Percentiles rank a stretch among this genome's conserved stretches.
phyloP scores from a whole-genome alignment of 2,888 invertebrate genomes.

The Labia minor region DNA sequence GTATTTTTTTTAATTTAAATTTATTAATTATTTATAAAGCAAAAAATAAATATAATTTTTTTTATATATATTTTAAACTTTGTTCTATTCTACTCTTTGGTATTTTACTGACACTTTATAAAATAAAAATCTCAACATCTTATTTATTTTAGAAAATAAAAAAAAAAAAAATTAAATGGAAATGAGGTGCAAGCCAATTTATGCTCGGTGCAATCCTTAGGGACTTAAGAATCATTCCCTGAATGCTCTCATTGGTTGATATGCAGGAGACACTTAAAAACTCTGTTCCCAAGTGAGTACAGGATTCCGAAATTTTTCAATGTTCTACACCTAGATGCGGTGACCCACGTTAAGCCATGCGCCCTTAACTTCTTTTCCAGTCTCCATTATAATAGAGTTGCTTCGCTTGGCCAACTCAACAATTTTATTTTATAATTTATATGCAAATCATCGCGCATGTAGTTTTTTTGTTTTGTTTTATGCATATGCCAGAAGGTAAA shows the following conservation, averaged over 20 bases:
- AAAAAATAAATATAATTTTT: neutral
- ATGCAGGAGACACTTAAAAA: neutral
- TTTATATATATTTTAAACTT: neutral
- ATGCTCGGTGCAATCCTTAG: neutral
- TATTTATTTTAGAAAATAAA: no score
- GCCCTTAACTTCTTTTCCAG: neutral
- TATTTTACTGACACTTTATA: neutral
- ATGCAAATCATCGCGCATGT: neutral
- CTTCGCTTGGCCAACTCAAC: neutral
- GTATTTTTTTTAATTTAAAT: neutral
- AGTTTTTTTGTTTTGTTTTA: neutral
- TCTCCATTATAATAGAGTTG: neutral
- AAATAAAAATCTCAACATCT: neutral
- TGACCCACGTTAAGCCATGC: neutral
- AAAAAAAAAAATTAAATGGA: neutral
- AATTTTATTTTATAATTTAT: constrained; percentile 5
- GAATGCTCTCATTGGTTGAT: neutral
- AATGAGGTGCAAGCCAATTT: neutral
- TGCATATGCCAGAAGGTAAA: no score
- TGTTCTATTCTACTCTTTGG: neutral
- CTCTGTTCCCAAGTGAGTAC: neutral
- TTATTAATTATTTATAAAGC: neutral
- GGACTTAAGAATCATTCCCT: neutral
- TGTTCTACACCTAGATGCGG: neutral
- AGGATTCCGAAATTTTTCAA: neutral